These are phyloP conservation scores for Cliona cf. orientalis DNA, from an alignment of 37 sponge, comb jelly and placozoan species.

Conservation along the genomic window DNA sequence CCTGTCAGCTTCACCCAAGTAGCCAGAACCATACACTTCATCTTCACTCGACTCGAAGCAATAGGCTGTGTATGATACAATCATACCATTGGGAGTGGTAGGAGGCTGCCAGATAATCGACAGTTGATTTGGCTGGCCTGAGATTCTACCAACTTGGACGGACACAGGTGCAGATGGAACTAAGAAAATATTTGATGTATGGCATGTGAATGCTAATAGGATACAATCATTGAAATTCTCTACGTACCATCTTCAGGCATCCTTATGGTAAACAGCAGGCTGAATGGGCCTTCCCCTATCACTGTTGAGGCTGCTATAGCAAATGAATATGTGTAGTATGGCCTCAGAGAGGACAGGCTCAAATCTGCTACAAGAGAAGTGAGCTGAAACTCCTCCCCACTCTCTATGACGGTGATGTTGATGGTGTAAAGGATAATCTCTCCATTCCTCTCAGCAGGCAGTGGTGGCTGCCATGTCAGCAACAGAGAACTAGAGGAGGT, in stretches of 20 bases:
- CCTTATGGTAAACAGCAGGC: not conserved
- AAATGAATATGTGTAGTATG: not conserved
- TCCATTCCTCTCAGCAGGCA: not conserved
- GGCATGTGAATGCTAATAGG: not conserved
- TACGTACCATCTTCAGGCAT: conserved; percentile 13
- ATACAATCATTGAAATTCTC: not conserved
- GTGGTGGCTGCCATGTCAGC: not conserved
- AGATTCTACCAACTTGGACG: not conserved
- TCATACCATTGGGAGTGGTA: not conserved
- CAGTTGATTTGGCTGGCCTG: not conserved
- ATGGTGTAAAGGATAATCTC: not conserved
- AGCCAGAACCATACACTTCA: not conserved
- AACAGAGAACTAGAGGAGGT: not conserved
- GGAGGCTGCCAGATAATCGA: conserved; percentile 14
- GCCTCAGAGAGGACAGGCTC: too few species aligned
- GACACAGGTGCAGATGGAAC: not conserved
- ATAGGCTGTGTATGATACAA: conserved; percentile 10
- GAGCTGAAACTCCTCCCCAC: not conserved
- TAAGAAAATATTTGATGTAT: not conserved
- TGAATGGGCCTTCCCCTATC: too few species aligned
- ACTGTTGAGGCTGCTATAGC: not conserved
- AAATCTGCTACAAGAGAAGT: conserved; percentile 1
- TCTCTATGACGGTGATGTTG: not conserved
- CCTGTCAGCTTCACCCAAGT: too few species aligned
- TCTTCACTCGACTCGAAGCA: not conserved